These are phyloP conservation scores for Luscinia luscinia DNA, from an alignment of 2,797 vertebrate genomes.

Conservation along the genomic window DNA sequence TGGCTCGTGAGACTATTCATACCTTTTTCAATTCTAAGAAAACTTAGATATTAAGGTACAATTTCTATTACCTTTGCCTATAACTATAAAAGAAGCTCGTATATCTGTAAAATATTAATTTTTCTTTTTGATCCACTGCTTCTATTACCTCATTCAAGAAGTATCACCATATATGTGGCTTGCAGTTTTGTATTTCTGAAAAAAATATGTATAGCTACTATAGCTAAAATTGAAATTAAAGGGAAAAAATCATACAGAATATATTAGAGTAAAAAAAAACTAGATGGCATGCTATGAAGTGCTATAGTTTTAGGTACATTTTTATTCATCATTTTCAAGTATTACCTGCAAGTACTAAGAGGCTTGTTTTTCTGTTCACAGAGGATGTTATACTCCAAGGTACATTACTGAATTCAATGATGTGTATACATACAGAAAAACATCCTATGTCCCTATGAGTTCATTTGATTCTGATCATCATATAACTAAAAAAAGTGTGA, in stretches of 20 bases:
- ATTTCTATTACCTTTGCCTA: background rate
- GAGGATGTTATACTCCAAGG: background rate
- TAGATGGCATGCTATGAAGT: background rate
- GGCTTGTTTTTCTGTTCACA: background rate
- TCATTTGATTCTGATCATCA: background rate
- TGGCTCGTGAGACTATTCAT: background rate
- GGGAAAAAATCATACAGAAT: fast-evolving
- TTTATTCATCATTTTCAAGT: background rate
- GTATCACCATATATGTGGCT: background rate
- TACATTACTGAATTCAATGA: background rate
- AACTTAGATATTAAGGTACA: background rate
- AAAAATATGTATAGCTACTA: background rate
- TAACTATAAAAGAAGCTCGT: background rate
- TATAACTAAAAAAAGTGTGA: background rate
- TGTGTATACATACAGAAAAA: background rate
- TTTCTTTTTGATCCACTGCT: background rate
- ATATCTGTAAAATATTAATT: background rate
- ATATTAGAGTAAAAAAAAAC: background rate
- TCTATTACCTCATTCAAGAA: background rate
- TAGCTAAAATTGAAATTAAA: background rate
- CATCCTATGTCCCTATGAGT: background rate
- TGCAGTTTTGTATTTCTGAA: background rate
- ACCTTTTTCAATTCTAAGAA: background rate
- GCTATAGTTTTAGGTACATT: background rate
- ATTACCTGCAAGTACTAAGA: background rate